Percentiles rank a stretch among this genome's conserved stretches.
phyloP scores from a whole-genome alignment of 2,113 vertebrate species.

The Melanotaenia duboulayi region DNA sequence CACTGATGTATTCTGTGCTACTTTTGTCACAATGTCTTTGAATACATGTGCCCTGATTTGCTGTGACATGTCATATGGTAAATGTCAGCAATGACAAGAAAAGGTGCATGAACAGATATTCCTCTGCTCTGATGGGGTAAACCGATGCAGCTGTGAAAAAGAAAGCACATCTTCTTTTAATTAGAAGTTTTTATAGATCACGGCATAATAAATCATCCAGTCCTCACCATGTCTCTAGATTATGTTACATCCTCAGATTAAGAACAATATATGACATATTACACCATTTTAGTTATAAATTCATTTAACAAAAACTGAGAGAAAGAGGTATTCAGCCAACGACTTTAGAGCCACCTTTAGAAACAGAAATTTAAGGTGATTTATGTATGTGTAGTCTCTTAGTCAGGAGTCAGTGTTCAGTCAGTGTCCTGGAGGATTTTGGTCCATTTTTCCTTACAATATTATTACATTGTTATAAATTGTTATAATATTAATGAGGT shows the following conservation, averaged over 20 bases:
- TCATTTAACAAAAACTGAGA: no score
- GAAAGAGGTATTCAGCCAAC: background rate
- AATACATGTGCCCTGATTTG: conserved; percentile 14
- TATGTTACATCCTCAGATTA: background rate
- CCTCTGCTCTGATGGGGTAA: conserved; percentile 21
- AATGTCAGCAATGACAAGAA: conserved; percentile 48
- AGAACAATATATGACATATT: background rate
- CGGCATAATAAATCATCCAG: background rate
- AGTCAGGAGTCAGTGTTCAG: no score
- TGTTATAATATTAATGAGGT: no score
- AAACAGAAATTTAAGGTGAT: no score
- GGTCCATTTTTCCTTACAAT: no score
- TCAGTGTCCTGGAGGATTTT: no score
- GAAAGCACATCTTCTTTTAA: background rate
- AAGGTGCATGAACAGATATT: conserved; percentile 17
- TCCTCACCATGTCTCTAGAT: background rate
- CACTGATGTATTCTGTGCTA: conserved; percentile 41
- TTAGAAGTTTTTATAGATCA: background rate
- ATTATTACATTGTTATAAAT: no score
- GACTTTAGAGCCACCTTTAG: no score
- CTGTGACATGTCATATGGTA: conserved; percentile 49
- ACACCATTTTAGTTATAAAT: no score
- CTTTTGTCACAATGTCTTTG: conserved; percentile 50
- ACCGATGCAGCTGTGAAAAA: background rate
- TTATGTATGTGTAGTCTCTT: no score